These are phyloP conservation scores for Drosophila fuyamai DNA, from an alignment of 1,140 invertebrate species.

Conservation along the genomic window DNA sequence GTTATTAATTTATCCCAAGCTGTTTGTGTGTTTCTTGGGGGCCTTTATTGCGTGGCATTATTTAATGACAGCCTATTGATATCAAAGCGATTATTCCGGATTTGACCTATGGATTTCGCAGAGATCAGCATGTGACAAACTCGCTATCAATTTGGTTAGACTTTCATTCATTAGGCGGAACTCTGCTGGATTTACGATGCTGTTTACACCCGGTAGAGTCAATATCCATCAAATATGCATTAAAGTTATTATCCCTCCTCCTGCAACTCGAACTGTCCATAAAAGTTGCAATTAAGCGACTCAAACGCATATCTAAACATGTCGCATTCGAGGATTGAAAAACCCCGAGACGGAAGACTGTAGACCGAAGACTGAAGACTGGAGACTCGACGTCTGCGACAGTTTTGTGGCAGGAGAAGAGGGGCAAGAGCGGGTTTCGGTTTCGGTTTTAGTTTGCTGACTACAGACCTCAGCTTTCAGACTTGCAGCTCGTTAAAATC, in stretches of 20 bases:
- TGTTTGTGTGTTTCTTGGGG: conserved; percentile 30
- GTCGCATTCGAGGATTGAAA: conserved; percentile 20
- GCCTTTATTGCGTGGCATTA: conserved; percentile 69
- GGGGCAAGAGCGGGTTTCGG: conserved; percentile 25
- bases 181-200: conserved; percentile 54
- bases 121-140: conserved; percentile 30
- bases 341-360: conserved; percentile 3
- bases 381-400: conserved; percentile 70
- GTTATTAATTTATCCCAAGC: background rate
- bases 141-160: conserved; percentile 19
- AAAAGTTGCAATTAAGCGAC: conserved; percentile 79
- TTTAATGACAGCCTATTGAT: conserved; percentile 69
- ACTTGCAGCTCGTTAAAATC: conserved; percentile 72
- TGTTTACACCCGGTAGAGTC: conserved; percentile 58
- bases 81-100: conserved; percentile 45
- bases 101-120: conserved; percentile 20
- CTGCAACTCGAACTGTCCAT: conserved; percentile 62
- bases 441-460: conserved; percentile 63
- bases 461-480: conserved; percentile 51
- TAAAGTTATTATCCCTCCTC: conserved; percentile 57
- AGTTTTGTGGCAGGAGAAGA: conserved; percentile 51
- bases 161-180: conserved; percentile 63
- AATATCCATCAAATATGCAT: conserved; percentile 72
- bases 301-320: conserved; percentile 74
- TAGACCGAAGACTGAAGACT: conserved; percentile 13